phyloP scores from a whole-genome alignment of 92 coral and sea anemone genomes.

The Epizoanthus fatuus region DNA sequence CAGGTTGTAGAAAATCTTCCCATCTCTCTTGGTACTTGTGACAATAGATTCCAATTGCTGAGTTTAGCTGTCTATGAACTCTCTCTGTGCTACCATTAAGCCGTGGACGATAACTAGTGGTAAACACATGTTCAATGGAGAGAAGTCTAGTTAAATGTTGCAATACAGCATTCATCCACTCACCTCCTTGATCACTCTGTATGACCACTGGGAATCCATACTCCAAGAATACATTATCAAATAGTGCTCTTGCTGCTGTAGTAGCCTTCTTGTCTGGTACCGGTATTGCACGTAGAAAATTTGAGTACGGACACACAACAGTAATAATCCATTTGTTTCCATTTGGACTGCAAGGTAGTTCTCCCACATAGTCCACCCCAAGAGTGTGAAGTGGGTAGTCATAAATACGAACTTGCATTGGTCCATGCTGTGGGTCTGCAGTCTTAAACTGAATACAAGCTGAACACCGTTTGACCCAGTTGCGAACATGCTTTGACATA shows the following conservation, averaged over 20 bases:
- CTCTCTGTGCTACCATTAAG: slow-evolving; percentile 67
- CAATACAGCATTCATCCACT: slow-evolving; percentile 69
- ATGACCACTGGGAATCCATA: slow-evolving; percentile 54
- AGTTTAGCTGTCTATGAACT: slow-evolving; percentile 70
- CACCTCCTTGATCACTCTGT: slow-evolving; percentile 69
- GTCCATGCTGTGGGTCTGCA: slow-evolving; percentile 53
- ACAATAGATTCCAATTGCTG: slow-evolving; percentile 65
- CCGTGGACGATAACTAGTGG: slow-evolving; percentile 56
- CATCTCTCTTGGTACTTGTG: slow-evolving; percentile 54
- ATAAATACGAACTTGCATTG: slow-evolving; percentile 67
- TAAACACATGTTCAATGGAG: slow-evolving; percentile 67
- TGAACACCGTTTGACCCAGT: slow-evolving; percentile 66
- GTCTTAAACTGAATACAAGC: slow-evolving; percentile 54
- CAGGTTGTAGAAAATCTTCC: slow-evolving; percentile 75
- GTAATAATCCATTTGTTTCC: slow-evolving; percentile 65
- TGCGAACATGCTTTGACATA: slow-evolving; percentile 66
- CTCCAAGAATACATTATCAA: slow-evolving; percentile 5
- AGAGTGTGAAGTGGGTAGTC: slow-evolving; percentile 65
- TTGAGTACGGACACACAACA: background rate
- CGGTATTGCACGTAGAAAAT: slow-evolving; percentile 50
- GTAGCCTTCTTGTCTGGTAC: slow-evolving; percentile 66
- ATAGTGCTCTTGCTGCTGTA: slow-evolving; percentile 59
- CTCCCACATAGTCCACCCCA: slow-evolving; percentile 53
- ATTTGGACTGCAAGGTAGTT: slow-evolving; percentile 34
- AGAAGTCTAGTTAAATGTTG: slow-evolving; percentile 47